These are phyloP conservation scores for Aphidius ervi DNA, from an alignment of 1,140 invertebrate species.

Conservation along the genomic window DNA sequence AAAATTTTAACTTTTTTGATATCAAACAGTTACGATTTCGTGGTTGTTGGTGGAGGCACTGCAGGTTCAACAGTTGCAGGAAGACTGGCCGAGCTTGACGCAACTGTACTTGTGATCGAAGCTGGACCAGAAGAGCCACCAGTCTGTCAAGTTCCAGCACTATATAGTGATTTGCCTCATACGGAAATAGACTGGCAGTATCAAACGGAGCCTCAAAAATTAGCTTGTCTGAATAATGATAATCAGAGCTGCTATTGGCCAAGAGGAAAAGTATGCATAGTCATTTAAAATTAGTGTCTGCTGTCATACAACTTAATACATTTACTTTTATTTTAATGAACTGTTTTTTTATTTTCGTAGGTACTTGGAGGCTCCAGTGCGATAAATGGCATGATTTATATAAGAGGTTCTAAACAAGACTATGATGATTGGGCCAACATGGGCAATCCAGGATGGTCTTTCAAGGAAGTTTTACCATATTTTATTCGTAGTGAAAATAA, in stretches of 20 bases:
- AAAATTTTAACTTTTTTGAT: too few species aligned
- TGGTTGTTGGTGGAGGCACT: constrained; percentile 83
- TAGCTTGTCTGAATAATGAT: constrained; percentile 72
- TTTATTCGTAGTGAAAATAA: constrained; percentile 86
- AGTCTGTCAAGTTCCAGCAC: constrained; percentile 76
- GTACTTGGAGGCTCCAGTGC: constrained; percentile 87
- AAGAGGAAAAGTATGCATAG: constrained; percentile 67
- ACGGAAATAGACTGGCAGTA: constrained; percentile 84
- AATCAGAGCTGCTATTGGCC: constrained; percentile 77
- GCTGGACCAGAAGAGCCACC: constrained; percentile 78
- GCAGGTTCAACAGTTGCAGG: constrained; percentile 81
- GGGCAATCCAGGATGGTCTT: constrained; percentile 87
- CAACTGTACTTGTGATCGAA: constrained; percentile 78
- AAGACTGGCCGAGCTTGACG: constrained; percentile 70
- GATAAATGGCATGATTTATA: constrained; percentile 96
- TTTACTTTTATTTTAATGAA: constrained; percentile 1
- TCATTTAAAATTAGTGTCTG: neutral
- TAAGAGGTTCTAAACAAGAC: constrained; percentile 84
- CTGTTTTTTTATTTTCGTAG: constrained; percentile 76
- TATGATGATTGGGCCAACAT: constrained; percentile 85
- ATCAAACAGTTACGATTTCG: constrained; percentile 69
- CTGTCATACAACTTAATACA: neutral
- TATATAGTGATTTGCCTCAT: constrained; percentile 78
- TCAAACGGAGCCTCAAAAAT: constrained; percentile 78
- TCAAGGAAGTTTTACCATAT: constrained; percentile 81